Evolutionary conservation across 2,113 vertebrate species (phyloP), one percentile per base, ranked within the genome.

Genomic region (Oophaga pumilio): DNA sequence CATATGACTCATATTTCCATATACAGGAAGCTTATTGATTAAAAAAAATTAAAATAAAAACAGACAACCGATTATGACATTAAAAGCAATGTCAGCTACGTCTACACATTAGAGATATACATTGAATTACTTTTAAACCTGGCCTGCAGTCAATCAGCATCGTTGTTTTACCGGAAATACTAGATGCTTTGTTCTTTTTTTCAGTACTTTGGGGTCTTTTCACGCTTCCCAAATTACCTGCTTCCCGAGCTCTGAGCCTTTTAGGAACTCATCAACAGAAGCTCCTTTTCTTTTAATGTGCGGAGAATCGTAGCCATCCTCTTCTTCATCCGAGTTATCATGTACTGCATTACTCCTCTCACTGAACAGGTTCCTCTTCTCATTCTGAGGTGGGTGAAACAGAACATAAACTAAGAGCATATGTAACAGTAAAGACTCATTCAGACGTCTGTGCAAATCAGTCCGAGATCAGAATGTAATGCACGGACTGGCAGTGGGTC

Each of bases 211-310:
- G 3, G 6, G 9, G 12, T 26, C n/a, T 68, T 24, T 68, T 66
- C 10, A n/a, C 8, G 15, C 6, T 33, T 71, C 26, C 11, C 2
- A 49, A 80, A 92, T 92, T 92, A 99, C 98, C 91, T 96, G 97
- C 92, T 97, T 96, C n/a, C 97, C 97, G 2, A 98, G 94, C 76
- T 99, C 97, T 0, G 98, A 98, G 5, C 97, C 98, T 77, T 96
- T 94, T 80, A 99, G 96, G 91, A 99, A 99, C 71, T 99, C 98
- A 6, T 99, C 98, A 15, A 99, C 98, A 0, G 98, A 99, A 1
- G 96, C 94, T 2, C 97, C 97, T 90, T 95, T 96, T 53, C 97
- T 92, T 90, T 94, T 95, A 60, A 94, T 64, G 6, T 92, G 94
- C 0, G 96, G 96, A 0, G 96, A 96, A 83, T 96, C 96, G 0